Percentiles rank a stretch among this genome's conserved stretches.
These are phyloP conservation scores for Hippopotamus amphibius DNA, from an alignment of 2,113 vertebrate genomes.

Conservation along the genomic window DNA sequence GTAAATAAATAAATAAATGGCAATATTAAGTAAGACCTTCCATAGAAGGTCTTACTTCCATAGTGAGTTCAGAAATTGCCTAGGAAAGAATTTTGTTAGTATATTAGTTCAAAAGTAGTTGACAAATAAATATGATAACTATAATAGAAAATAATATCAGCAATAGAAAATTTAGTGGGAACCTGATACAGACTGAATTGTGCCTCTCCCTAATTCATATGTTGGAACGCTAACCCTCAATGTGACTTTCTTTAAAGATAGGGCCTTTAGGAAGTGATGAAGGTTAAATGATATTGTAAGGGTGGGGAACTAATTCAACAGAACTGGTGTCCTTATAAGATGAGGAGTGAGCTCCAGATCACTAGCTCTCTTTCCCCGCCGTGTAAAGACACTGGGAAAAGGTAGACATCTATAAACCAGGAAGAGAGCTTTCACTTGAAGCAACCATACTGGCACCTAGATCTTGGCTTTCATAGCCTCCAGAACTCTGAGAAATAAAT, in stretches of 20 bases:
- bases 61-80: background rate
- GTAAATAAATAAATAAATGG: background rate
- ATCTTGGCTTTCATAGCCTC: background rate
- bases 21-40: background rate
- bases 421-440: background rate
- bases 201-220: background rate
- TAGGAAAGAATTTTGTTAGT: background rate
- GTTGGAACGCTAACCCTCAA: background rate
- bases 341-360: too few species aligned
- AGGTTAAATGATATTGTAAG: background rate
- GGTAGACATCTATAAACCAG: rapidly evolving
- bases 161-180: background rate
- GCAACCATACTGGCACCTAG: background rate
- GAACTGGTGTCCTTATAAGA: background rate
- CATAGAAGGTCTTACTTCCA: background rate
- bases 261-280: too few species aligned
- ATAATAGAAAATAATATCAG: background rate
- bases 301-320: background rate
- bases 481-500: background rate
- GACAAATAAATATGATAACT: background rate
- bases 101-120: background rate
- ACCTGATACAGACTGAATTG: background rate
- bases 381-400: background rate
- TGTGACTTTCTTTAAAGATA: background rate
- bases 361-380: background rate